Evolutionary conservation across 2,113 vertebrate species (phyloP).

Genomic region (Drymodes brunneopygia): DNA sequence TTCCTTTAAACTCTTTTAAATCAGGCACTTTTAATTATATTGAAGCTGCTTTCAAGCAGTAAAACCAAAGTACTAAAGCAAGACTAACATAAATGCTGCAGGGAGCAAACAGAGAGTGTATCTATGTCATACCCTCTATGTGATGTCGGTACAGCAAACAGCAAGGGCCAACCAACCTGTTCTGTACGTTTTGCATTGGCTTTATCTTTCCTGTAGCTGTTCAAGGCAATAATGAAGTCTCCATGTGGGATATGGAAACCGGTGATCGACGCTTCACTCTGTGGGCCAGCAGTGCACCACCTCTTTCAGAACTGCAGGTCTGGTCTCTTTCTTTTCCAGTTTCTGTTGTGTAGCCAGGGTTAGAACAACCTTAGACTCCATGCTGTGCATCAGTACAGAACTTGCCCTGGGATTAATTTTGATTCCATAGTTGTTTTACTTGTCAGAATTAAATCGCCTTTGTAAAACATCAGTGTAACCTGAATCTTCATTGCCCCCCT

Average conservation of each 20-base stretch:
- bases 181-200: background rate
- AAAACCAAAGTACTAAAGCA: background rate
- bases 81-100: background rate
- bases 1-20: background rate
- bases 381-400: background rate
- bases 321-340: background rate
- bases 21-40: background rate
- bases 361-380: background rate
- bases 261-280: slow-evolving; percentile 93
- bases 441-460: background rate
- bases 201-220: slow-evolving; percentile 76
- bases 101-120: background rate
- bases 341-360: background rate
- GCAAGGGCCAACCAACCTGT: background rate
- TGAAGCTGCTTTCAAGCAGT: background rate
- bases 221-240: slow-evolving; percentile 98
- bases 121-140: background rate
- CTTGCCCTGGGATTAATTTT: background rate
- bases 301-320: slow-evolving; percentile 95
- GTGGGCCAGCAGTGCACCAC: slow-evolving; percentile 94
- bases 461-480: background rate
- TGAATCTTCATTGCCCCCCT: background rate
- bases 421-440: background rate
- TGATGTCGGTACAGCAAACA: background rate
- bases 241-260: slow-evolving; percentile 99